Evolutionary conservation across 2,888 invertebrate genomes (phyloP).

Genomic region (Dynastes tityus): DNA sequence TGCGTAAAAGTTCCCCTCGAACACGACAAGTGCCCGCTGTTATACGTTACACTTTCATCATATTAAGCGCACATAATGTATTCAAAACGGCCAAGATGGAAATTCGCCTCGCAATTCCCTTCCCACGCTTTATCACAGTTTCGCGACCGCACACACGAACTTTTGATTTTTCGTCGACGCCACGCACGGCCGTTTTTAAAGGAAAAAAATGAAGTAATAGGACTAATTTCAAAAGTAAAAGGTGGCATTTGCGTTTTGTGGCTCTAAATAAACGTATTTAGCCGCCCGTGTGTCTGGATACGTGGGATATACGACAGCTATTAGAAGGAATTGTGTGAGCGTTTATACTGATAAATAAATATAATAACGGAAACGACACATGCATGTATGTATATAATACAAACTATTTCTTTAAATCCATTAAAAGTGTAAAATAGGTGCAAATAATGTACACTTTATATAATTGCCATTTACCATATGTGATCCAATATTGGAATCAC

Average conservation of each 20-base stretch:
- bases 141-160: slow-evolving; percentile 38
- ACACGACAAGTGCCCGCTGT: slow-evolving; percentile 49
- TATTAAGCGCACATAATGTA: slow-evolving; percentile 47
- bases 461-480: too few relatives aligned
- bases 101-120: slow-evolving; percentile 48
- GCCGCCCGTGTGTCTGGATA: slow-evolving; percentile 53
- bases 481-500: too few relatives aligned
- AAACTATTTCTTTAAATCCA: too few relatives aligned
- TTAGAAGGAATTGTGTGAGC: slow-evolving; percentile 26
- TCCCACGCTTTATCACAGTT: slow-evolving; percentile 48
- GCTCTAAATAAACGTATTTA: slow-evolving; percentile 47
- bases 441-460: too few relatives aligned
- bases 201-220: neutral
- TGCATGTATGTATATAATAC: neutral
- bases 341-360: slow-evolving; percentile 28
- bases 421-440: too few relatives aligned
- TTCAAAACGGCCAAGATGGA: slow-evolving; percentile 45
- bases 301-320: slow-evolving; percentile 38
- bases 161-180: slow-evolving; percentile 13
- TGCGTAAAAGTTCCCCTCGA: slow-evolving; percentile 30
- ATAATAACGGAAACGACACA: neutral
- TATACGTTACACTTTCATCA: slow-evolving; percentile 51
- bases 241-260: slow-evolving; percentile 51
- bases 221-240: slow-evolving; percentile 57
- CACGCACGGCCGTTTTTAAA: neutral